Percentiles rank a stretch among this genome's conserved stretches.
Evolutionary conservation across 2,888 invertebrate species (phyloP).

Genomic region (Automeris io): DNA sequence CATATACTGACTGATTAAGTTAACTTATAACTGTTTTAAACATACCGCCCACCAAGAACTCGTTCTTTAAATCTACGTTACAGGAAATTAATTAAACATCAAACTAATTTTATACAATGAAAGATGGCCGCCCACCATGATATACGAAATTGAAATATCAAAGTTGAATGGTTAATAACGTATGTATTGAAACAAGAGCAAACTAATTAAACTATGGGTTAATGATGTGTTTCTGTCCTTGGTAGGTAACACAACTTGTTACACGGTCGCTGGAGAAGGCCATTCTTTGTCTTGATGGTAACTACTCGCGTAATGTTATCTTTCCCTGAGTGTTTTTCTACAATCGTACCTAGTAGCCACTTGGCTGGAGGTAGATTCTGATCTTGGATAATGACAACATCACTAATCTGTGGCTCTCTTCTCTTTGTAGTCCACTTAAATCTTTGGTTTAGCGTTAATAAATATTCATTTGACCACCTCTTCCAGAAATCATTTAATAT

Average conservation of each 20-base stretch:
- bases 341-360: slow-evolving; percentile 13
- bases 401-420: neutral
- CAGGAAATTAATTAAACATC: too few relatives aligned
- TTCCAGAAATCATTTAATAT: neutral
- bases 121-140: too few relatives aligned
- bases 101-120: too few relatives aligned
- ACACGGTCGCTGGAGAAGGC: slow-evolving; percentile 9
- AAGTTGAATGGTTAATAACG: too few relatives aligned
- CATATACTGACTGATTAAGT: too few relatives aligned
- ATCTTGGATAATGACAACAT: slow-evolving; percentile 14
- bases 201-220: too few relatives aligned
- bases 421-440: neutral
- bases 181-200: too few relatives aligned
- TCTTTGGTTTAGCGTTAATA: neutral
- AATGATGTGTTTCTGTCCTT: too few relatives aligned
- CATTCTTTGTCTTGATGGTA: slow-evolving; percentile 12
- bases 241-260: slow-evolving; percentile 6
- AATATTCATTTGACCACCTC: neutral
- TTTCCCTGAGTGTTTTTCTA: slow-evolving; percentile 10
- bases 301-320: slow-evolving; percentile 13
- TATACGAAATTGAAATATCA: too few relatives aligned
- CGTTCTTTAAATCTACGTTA: too few relatives aligned
- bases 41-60: too few relatives aligned
- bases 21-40: too few relatives aligned
- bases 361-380: slow-evolving; percentile 14